These are phyloP conservation scores for Emydocephalus ijimae DNA, from an alignment of 2,113 vertebrate genomes.

Conservation along the genomic window DNA sequence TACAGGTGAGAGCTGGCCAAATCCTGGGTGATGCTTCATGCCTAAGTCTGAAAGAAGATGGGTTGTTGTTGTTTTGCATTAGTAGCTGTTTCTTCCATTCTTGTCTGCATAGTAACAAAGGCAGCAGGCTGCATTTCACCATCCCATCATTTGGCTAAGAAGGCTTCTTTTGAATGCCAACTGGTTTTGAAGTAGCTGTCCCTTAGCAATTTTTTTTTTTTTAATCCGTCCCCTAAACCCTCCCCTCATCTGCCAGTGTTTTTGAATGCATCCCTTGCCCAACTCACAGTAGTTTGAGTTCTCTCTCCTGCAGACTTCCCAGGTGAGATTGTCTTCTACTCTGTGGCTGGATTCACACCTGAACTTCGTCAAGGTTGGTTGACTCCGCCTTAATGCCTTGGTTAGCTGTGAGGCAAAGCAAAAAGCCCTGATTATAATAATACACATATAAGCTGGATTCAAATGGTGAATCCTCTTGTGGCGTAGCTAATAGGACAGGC, in stretches of 20 bases:
- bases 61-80: too few relatives aligned
- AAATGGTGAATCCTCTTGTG: neutral
- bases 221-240: neutral
- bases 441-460: neutral
- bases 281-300: neutral
- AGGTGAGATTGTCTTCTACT: neutral
- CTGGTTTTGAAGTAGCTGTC: neutral
- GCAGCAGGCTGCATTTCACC: neutral
- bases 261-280: neutral
- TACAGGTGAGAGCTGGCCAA: constrained; percentile 46
- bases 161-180: neutral
- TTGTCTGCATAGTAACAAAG: neutral
- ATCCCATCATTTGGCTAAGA: neutral
- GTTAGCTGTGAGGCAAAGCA: neutral
- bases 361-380: neutral
- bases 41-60: neutral
- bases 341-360: neutral
- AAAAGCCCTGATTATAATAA: neutral
- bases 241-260: neutral
- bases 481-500: neutral
- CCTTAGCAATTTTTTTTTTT: neutral
- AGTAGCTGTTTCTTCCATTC: neutral
- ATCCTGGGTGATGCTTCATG: neutral
- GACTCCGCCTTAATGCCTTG: neutral
- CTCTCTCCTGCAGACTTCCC: neutral